Base-by-base conservation (phyloP, 1,140 invertebrate genomes). In the Scaptomyza pallida region DNA sequence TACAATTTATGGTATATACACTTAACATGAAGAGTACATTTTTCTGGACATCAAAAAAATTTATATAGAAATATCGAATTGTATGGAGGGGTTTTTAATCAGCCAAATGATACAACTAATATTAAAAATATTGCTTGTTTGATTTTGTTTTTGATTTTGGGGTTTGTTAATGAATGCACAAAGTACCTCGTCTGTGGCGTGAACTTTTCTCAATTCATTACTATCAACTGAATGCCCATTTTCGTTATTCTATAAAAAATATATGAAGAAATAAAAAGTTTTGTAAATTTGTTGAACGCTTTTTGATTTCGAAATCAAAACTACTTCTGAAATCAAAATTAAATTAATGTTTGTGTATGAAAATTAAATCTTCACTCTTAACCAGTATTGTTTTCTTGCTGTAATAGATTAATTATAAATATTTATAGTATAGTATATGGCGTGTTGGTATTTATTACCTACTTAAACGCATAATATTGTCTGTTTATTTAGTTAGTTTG, bases 141-240 rank as follows among this genome's bases (percentile, higher is more conserved):
- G 26, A n/a, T n/a, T n/a, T n/a, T 16, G 26, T 57, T 62, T 68
- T 61, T 68, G 13, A 23, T 54, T n/a, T 54, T 55, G 33, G 64
- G 30, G 63, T 48, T 62, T 78, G 70, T 73, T 78, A 67, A 74
- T 72, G 83, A 89, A 89, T 91, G 88, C 89, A 89, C 90, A 91
- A 91, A 91, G 90, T 91, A 91, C 91, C 91, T 91, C 91, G 90
- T 91, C 90, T 91, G 91, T 91, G 80, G 91, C 90, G 83, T 91
- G 91, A 91, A 91, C 86, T 86, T 91, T 91, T 91, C 89, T 90
- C 81, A 91, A 91, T 88, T 91, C 91, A 88, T 79, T 91, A 90
- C 72, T 91, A 78, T 91, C 89, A 91, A 90, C 85, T 78, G 90
- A 91, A 89, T 90, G 88, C 78, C 90, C 90, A 90, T 91, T 89